Conservation (phyloP, 2,113 vertebrate species). For the Amphiprion percula region DNA sequence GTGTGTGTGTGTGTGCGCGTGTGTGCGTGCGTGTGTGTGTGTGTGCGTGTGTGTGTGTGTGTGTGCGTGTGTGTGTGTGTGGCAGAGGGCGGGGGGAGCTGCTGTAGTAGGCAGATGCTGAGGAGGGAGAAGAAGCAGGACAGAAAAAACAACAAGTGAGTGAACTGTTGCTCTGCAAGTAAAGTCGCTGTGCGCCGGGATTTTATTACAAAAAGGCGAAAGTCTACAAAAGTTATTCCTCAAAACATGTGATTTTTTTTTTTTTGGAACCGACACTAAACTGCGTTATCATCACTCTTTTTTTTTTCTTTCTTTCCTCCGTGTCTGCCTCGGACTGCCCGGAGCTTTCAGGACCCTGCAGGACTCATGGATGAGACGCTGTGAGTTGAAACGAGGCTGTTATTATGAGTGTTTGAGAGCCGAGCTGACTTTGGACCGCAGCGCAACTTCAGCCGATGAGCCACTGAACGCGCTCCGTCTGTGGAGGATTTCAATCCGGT, state of each 20-base stretch:
- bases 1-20: conserved; percentile 36
- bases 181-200: conserved; percentile 56
- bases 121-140: conserved; percentile 66
- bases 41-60: conserved; percentile 37
- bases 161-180: conserved; percentile 82
- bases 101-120: conserved; percentile 58
- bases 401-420: not conserved
- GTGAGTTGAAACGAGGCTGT: conserved; percentile 14
- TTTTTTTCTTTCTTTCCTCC: not conserved
- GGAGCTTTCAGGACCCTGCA: not conserved
- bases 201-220: conserved; percentile 9
- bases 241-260: not conserved
- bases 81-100: conserved; percentile 42
- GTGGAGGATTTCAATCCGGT: conserved; percentile 20
- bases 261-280: not conserved
- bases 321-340: conserved; percentile 1
- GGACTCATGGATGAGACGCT: conserved; percentile 32
- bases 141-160: conserved; percentile 83
- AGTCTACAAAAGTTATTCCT: conserved; percentile 49
- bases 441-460: conserved; percentile 51
- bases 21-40: conserved; percentile 30
- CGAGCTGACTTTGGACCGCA: conserved; percentile 29
- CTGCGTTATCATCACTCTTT: not conserved
- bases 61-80: conserved; percentile 41
- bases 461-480: not conserved